Percentiles rank a stretch among this genome's conserved stretches.
Conservation (phyloP, 2,797 vertebrate genomes). For the Phataginus tetradactyla region DNA sequence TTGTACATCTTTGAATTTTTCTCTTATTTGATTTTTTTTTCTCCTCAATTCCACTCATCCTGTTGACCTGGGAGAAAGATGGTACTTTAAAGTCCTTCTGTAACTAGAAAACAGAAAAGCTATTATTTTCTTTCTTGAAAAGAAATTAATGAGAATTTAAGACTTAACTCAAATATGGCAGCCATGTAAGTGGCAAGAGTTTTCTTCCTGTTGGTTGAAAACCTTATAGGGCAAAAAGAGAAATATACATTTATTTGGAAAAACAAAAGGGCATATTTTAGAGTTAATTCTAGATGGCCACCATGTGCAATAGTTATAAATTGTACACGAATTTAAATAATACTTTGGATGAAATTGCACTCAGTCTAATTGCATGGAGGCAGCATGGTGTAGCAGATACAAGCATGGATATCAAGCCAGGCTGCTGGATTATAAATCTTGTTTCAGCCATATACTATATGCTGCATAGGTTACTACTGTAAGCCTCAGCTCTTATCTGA, state of each 20-base stretch:
- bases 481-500: neutral
- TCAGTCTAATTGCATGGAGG: neutral
- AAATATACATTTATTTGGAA: slow-evolving; percentile 2
- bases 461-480: neutral
- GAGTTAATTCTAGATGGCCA: neutral
- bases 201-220: neutral
- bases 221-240: neutral
- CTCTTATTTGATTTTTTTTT: neutral
- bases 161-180: neutral
- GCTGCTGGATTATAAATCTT: neutral
- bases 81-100: neutral
- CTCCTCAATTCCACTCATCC: neutral
- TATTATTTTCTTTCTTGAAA: slow-evolving; percentile 50
- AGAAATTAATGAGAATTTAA: neutral
- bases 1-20: slow-evolving; percentile 13
- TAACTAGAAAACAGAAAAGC: neutral
- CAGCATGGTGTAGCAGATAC: too few relatives aligned
- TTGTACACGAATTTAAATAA: neutral
- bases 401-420: neutral
- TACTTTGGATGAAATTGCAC: neutral
- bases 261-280: slow-evolving; percentile 7
- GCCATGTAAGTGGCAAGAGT: neutral
- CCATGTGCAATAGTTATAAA: neutral
- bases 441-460: neutral
- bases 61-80: neutral